Percentiles rank a stretch among this genome's conserved stretches.
These are phyloP conservation scores for Halichondria panicea DNA, from an alignment of 37 sponge, comb jelly and placozoan species.

Conservation along the genomic window DNA sequence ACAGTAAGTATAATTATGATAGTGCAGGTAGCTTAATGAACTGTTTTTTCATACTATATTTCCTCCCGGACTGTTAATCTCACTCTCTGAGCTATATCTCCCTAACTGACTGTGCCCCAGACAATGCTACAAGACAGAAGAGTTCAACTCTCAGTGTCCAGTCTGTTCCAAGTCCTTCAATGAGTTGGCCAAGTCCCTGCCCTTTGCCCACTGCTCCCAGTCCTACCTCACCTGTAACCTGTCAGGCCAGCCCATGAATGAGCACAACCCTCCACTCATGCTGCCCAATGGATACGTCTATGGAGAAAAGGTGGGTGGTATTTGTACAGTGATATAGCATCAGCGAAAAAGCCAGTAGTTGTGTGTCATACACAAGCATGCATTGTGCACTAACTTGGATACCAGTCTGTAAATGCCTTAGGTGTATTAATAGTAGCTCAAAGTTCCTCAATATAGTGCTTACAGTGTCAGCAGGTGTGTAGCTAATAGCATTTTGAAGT, in stretches of 20 bases:
- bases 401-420: too few relatives aligned
- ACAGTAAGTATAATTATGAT: neutral
- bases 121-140: conserved; percentile 74
- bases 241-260: conserved; percentile 91
- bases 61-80: conserved; percentile 6
- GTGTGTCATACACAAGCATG: too few relatives aligned
- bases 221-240: conserved; percentile 90
- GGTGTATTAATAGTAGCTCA: too few relatives aligned
- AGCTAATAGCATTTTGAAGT: neutral
- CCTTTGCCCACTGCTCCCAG: conserved; percentile 95
- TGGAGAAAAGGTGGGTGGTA: conserved; percentile 74
- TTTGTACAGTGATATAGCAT: too few relatives aligned
- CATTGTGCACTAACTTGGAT: too few relatives aligned
- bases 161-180: conserved; percentile 91
- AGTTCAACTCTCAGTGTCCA: conserved; percentile 85
- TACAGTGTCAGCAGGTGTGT: too few relatives aligned
- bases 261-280: conserved; percentile 95
- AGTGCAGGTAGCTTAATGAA: too few relatives aligned
- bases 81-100: conserved; percentile 21
- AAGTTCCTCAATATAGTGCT: too few relatives aligned
- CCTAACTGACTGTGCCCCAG: conserved; percentile 39
- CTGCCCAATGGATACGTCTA: conserved; percentile 97
- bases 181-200: conserved; percentile 83
- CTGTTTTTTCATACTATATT: conserved; percentile 2
- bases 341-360: too few relatives aligned